Base-by-base conservation (phyloP, 2,797 vertebrate genomes). In the Enoplosus armatus region DNA sequence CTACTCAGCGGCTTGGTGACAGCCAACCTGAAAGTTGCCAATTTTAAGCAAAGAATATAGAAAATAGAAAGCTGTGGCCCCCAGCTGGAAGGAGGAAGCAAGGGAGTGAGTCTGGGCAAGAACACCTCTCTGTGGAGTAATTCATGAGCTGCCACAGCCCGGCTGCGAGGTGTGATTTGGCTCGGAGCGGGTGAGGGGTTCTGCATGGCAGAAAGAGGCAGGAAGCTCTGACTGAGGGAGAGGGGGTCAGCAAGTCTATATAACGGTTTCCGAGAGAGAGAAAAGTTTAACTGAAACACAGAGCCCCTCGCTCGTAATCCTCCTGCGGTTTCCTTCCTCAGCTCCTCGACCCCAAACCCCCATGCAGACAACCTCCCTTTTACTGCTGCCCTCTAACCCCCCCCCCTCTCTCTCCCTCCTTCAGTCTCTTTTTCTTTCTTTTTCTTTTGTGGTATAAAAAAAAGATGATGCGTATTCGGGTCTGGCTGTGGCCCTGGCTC, bases 251-350 rank as follows among this genome's bases (percentile, higher is more conserved):
- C 82, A 87, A 86, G 88, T 93, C 90, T 90, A 84, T 89, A 83
- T 89, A 91, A 93, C 84, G 75, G 90, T 91, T 92, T 90, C 78
- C 16, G 64, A 91, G 69, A 81, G 78, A 82, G 79, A 90, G 83
- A 85, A 61, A 83, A 83, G 85, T 93, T 89, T 80, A 93, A 93
- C 91, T 93, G 92, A 92, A 94, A 91, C 82, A 76, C 85, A 82
- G 89, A 92, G 87, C 71, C 87, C 84, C 87, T 84, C 55, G 75
- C 90, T 90, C 75, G 51, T 91, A 92, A 91, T 92, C 87, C 91
- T 86, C 47, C 79, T 91, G 90, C 78, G 93, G 94, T 94, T 94
- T 94, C 92, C 93, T 90, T 91, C 90, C 85, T 91, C 85, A 83
- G 79, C 73, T 84, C 75, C 84, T 81, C 43, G 62, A 87, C 80